A percentile compares a stretch with the other conserved stretches of the same genome.
Conservation (phyloP, 1,140 invertebrate genomes). For the Diorhabda sublineata region DNA sequence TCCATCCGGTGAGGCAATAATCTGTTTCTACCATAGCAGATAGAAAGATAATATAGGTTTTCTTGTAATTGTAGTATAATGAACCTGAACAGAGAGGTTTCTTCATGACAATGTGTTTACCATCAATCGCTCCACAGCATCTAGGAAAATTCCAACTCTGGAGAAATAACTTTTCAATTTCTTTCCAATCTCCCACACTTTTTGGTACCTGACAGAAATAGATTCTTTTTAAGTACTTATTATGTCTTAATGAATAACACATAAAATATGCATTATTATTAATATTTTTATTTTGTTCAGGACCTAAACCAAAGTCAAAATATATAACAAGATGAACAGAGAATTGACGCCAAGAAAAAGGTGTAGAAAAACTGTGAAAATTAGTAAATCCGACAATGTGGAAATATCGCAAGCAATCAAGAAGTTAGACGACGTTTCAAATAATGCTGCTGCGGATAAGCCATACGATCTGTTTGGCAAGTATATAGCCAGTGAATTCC, state of each 20-base stretch:
- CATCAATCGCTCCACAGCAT: constrained; percentile 48
- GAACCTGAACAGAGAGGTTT: constrained; percentile 23
- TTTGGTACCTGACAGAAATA: constrained; percentile 17
- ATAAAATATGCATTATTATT: constrained; percentile 25
- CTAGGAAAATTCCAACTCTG: constrained; percentile 41
- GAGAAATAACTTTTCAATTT: constrained; percentile 21
- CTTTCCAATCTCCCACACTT: constrained; percentile 25
- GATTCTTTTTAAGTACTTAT: constrained; percentile 12
- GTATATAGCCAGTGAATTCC: constrained; percentile 27
- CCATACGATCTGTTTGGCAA: constrained; percentile 26
- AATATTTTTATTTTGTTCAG: constrained; percentile 11
- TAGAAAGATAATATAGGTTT: constrained; percentile 44
- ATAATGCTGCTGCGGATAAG: constrained; percentile 22
- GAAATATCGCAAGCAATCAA: constrained; percentile 9
- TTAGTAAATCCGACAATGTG: constrained; percentile 7
- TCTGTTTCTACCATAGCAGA: constrained; percentile 48
- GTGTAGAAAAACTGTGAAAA: constrained; percentile 7
- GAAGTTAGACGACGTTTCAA: constrained; percentile 14
- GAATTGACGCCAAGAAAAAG: constrained; percentile 3
- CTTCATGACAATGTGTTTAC: constrained; percentile 40
- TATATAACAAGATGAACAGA: neutral
- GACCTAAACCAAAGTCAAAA: constrained; percentile 17
- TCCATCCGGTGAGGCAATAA: constrained; percentile 44
- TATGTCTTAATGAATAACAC: constrained; percentile 16
- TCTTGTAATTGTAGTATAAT: constrained; percentile 39